Evolutionary conservation across 2,888 invertebrate species (phyloP), one percentile per base, ranked within the genome.

Genomic region (Dasysyrphus albostriatus): DNA sequence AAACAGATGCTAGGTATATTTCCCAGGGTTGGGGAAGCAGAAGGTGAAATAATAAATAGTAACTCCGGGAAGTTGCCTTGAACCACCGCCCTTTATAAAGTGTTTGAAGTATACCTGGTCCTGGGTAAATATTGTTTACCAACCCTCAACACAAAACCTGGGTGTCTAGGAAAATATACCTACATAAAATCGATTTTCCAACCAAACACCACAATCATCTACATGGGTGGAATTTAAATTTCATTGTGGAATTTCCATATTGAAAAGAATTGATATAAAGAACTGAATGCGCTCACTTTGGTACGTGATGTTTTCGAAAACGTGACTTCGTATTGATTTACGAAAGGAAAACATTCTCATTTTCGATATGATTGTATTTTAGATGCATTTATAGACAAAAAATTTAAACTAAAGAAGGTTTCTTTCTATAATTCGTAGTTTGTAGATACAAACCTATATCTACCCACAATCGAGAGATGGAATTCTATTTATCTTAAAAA

Each of bases 251-350:
- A 84, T 75, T 79, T 80, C 34, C 49, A 34, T 42, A 74, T 49
- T 54, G 75, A 24, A 37, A 39, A 39, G n/a, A 72, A 72, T 49
- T 24, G 49, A 58, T 63, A 39, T 49, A 32, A 77, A 54, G 74
- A 81, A 24, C 54, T 56, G 56, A 58, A 72, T 72, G 75, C 37
- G 58, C 47, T 61, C 72, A 58, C n/a, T 69, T 72, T 54, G 12
- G 74, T 83, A 92, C 92, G 92, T 92, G 92, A 92, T 92, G 89
- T 92, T 92, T 91, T 89, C 88, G 84, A 90, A 92, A 92, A 92
- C 92, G 92, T 92, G 92, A 92, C 92, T 92, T 92, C 91, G 89
- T 92, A 92, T 92, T 92, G 92, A 92, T 92, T 92, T 90, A 90
- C 90, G 89, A 73, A 83, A 83, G 44, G 61, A 83, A 88, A 88